These are phyloP conservation scores for Meghimatium bilineatum DNA, from an alignment of 2,888 invertebrate genomes.

Conservation along the genomic window DNA sequence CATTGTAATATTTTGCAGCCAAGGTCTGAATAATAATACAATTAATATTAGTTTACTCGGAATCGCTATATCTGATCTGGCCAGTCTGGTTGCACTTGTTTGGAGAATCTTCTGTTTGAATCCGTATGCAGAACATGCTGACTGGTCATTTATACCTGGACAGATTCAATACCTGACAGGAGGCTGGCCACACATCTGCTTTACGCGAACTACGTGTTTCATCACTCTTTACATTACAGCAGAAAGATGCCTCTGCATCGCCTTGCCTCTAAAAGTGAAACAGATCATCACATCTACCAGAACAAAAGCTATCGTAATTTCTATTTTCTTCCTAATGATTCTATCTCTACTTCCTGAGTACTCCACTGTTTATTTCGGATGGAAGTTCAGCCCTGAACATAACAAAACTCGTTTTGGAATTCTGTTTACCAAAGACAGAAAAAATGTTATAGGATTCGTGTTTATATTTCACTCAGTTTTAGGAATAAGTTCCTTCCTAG, in stretches of 20 bases:
- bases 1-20: background rate
- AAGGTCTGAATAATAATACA: background rate
- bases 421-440: background rate
- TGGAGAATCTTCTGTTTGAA: slow-evolving; percentile 8
- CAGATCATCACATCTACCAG: background rate
- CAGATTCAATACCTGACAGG: slow-evolving; percentile 5
- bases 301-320: background rate
- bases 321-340: background rate
- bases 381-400: background rate
- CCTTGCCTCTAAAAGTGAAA: slow-evolving; percentile 10
- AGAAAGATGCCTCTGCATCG: slow-evolving; percentile 27
- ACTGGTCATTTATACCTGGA: background rate
- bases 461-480: background rate
- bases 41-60: slow-evolving; percentile 10
- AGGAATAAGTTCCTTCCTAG: background rate
- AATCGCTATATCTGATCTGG: background rate
- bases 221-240: slow-evolving; percentile 26
- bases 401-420: background rate
- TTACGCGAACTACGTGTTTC: background rate
- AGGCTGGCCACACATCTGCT: background rate
- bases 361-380: background rate
- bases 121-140: background rate
- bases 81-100: background rate
- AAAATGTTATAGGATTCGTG: background rate
- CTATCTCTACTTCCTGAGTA: background rate